Base-by-base conservation (phyloP, 2,888 invertebrate species). In the Noctua pronuba region DNA sequence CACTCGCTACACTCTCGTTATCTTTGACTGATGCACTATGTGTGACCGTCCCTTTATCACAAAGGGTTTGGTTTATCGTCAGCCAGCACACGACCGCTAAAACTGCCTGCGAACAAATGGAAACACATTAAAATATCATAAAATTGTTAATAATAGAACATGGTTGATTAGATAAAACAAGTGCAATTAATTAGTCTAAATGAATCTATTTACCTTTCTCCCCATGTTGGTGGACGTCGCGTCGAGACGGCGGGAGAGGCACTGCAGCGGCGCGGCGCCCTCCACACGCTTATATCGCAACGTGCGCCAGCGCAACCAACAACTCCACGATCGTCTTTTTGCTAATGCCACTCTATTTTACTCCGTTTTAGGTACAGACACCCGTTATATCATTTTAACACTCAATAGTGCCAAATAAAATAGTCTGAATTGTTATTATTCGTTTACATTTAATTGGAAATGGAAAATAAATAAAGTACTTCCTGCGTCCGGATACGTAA, bases 181-280 rank as follows among this genome's bases (percentile, higher is more conserved):
- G 31, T 77, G 16, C 68, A 58, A 73, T 68, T 69, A 77, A 75
- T 74, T 80, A 72, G 49, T 69, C 80, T 79, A 69, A 77, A 84
- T 80, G 69, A 83, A 89, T 55, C 13, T 28, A 55, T 91, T 88
- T 95, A 96, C 96, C 96, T 95, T 91, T 93, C 92, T 94, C 94
- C 95, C 93, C 96, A 96, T 96, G 87, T 84, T 92, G 89, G 90
- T 89, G 88, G 92, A 88, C 92, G 93, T 92, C 90, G 89, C 89
- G 89, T 93, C 91, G 78, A 90, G 93, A 92, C 93, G 90, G 93
- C 86, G 93, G 92, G 91, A 94, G 93, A 90, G 91, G 93, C 93
- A 95, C 93, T 95, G 94, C 90, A 91, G 88, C 91, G 91, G 92
- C 94, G 95, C 94, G 88, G 90, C 91, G 88, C 90, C 90, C 88